These are phyloP conservation scores for Sebastes itinus DNA, from an alignment of 2,797 vertebrate genomes.

Conservation along the genomic window DNA sequence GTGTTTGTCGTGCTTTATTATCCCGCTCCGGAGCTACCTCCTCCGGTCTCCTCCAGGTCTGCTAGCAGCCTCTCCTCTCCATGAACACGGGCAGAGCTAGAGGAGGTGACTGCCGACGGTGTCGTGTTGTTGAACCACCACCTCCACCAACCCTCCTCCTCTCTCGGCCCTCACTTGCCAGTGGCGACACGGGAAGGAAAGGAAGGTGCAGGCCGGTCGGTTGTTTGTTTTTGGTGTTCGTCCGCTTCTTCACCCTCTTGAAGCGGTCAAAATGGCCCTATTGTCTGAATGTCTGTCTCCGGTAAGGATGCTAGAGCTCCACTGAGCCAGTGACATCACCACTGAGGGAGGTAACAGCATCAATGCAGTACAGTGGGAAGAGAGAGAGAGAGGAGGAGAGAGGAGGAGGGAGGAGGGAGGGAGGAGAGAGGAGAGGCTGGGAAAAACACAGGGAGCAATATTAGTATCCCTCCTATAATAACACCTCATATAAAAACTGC, in stretches of 20 bases:
- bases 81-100: slow-evolving; percentile 30
- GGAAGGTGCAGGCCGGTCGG: neutral
- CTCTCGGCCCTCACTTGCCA: neutral
- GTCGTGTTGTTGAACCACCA: neutral
- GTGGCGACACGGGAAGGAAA: neutral
- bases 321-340: slow-evolving; percentile 83
- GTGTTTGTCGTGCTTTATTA: slow-evolving; percentile 22
- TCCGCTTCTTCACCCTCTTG: slow-evolving; percentile 15
- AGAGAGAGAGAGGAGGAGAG: neutral
- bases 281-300: slow-evolving; percentile 59
- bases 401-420: neutral
- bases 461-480: neutral
- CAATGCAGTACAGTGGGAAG: slow-evolving; percentile 73
- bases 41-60: slow-evolving; percentile 56
- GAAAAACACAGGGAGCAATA: slow-evolving; percentile 15
- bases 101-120: neutral
- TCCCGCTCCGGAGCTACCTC: slow-evolving; percentile 41
- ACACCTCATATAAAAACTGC: slow-evolving; percentile 3
- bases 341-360: slow-evolving; percentile 78
- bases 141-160: neutral
- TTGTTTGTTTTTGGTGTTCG: neutral
- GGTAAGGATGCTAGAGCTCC: slow-evolving; percentile 80
- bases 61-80: slow-evolving; percentile 57
- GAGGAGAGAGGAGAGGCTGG: neutral
- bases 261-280: slow-evolving; percentile 83